phyloP scores from a whole-genome alignment of 2,113 vertebrate species.

The Vireo altiloquus region DNA sequence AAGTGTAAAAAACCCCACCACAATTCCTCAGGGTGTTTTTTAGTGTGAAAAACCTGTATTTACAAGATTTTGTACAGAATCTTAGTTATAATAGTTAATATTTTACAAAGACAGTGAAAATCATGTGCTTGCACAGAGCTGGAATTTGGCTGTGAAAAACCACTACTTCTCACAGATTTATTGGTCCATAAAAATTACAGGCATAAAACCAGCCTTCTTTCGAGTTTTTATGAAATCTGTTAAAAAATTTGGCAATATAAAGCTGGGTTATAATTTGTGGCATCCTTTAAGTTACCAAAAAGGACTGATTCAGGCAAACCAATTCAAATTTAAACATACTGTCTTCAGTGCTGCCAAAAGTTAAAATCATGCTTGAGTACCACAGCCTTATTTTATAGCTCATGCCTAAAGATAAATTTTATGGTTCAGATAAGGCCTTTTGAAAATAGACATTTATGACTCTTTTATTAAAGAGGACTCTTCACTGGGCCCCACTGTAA shows the following conservation, averaged over 20 bases:
- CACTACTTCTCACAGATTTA: background rate
- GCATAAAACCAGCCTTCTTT: background rate
- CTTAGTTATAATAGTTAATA: background rate
- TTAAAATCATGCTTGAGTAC: background rate
- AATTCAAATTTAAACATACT: background rate
- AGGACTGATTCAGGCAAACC: background rate
- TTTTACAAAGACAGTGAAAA: background rate
- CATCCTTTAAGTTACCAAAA: background rate
- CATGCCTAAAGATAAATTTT: constrained; percentile 10
- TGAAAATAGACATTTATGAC: constrained; percentile 18
- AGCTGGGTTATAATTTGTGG: background rate
- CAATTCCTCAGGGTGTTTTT: background rate
- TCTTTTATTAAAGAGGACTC: constrained; percentile 2
- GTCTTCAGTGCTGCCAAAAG: background rate
- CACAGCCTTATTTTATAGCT: background rate
- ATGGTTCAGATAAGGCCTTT: constrained; percentile 4
- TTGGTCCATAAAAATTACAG: background rate
- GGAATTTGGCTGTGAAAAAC: background rate
- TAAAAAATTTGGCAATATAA: background rate
- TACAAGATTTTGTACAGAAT: background rate
- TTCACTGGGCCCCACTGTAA: background rate
- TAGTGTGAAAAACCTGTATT: background rate
- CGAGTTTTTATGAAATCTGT: background rate
- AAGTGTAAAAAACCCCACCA: background rate
- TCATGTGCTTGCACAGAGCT: background rate